A percentile compares a stretch with the other conserved stretches of the same genome.
phyloP scores from a whole-genome alignment of 2,888 invertebrate species.

The Sarcophaga subvicina region DNA sequence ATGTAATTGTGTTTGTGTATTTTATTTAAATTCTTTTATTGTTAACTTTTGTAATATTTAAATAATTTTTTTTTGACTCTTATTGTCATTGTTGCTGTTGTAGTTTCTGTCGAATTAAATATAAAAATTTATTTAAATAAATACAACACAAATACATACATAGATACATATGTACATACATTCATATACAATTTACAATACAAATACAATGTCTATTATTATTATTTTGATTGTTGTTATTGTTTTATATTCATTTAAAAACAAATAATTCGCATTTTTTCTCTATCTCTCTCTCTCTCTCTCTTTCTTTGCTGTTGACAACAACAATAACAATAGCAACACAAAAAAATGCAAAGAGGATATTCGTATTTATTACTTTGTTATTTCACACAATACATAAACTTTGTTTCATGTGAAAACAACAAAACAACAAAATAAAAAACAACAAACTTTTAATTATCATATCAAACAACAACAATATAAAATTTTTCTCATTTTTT shows the following conservation, averaged over 20 bases:
- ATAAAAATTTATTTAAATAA: background rate
- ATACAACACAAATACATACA: too few species aligned
- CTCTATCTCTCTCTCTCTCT: too few species aligned
- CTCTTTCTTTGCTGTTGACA: too few species aligned
- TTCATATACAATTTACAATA: background rate
- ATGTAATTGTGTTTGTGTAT: background rate
- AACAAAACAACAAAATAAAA: background rate
- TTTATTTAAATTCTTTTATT: conserved; percentile 55
- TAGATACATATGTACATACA: background rate
- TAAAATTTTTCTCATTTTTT: background rate
- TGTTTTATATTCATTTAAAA: conserved; percentile 8
- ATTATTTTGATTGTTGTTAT: background rate
- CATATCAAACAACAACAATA: background rate
- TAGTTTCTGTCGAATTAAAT: background rate
- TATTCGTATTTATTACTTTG: conserved; percentile 59
- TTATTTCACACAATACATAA: conserved; percentile 55
- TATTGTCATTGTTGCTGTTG: too few species aligned
- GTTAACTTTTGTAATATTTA: conserved; percentile 47
- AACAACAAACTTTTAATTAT: background rate
- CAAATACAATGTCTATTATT: background rate
- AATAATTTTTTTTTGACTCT: conserved; percentile 36
- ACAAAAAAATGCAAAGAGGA: background rate
- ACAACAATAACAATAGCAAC: too few species aligned
- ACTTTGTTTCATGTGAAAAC: conserved; percentile 34
- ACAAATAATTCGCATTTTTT: background rate